A percentile compares a stretch with the other conserved stretches of the same genome.
phyloP scores from a whole-genome alignment of 2,888 invertebrate genomes.

The Noctua janthe region DNA sequence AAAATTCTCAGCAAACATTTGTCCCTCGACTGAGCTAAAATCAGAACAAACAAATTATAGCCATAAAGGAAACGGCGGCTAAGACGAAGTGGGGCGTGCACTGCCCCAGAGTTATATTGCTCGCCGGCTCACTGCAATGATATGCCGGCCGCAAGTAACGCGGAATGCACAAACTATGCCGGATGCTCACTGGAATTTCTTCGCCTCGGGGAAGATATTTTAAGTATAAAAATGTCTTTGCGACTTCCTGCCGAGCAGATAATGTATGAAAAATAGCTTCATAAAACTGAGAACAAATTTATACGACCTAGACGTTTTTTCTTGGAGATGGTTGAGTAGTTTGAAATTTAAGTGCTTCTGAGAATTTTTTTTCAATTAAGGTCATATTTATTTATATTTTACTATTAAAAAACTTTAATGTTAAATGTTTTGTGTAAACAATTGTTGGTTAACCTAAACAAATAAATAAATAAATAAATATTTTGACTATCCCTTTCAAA shows the following conservation, averaged over 20 bases:
- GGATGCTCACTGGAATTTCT: conserved; percentile 75
- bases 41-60: conserved; percentile 68
- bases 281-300: conserved; percentile 41
- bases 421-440: no score
- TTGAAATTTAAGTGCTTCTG: conserved; percentile 16
- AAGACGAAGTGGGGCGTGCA: conserved; percentile 64
- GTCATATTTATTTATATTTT: not conserved
- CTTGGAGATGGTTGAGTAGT: conserved; percentile 5
- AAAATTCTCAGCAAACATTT: conserved; percentile 37
- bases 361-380: conserved; percentile 29
- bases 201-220: conserved; percentile 75
- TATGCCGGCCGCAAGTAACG: conserved; percentile 75
- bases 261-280: conserved; percentile 61
- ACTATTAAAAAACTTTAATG: no score
- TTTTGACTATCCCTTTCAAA: not conserved
- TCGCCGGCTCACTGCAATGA: conserved; percentile 68
- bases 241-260: conserved; percentile 59
- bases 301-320: conserved; percentile 48
- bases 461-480: not conserved
- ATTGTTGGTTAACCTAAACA: no score
- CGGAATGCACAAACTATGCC: conserved; percentile 79
- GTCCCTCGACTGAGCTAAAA: conserved; percentile 39
- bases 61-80: conserved; percentile 68
- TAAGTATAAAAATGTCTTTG: conserved; percentile 76
- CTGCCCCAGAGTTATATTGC: conserved; percentile 62